phyloP scores from a whole-genome alignment of 2,797 vertebrate genomes.

The Taenioides sp. region DNA sequence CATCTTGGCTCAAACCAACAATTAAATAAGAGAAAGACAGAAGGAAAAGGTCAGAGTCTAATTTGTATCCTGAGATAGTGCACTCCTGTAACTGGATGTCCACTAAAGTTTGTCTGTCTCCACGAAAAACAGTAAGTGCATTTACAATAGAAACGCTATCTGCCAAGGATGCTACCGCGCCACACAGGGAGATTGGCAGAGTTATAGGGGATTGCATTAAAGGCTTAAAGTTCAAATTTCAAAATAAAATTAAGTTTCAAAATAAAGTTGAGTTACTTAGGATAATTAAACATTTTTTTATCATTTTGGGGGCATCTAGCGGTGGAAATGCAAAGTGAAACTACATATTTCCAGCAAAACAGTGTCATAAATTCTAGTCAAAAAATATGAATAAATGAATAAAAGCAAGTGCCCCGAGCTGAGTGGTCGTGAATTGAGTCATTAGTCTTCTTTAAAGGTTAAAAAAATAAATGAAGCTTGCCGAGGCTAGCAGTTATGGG shows the following conservation, averaged over 20 bases:
- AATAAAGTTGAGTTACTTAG: neutral
- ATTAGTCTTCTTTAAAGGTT: too few species aligned
- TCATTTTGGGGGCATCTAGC: too few species aligned
- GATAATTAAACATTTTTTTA: too few species aligned
- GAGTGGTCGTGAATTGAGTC: too few species aligned
- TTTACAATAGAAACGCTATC: neutral
- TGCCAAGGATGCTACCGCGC: conserved; percentile 12
- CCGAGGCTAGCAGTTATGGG: too few species aligned
- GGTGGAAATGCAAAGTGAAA: too few species aligned
- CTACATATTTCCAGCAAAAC: too few species aligned
- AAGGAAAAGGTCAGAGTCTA: conserved; percentile 47
- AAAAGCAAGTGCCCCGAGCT: too few species aligned
- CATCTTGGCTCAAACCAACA: conserved; percentile 25
- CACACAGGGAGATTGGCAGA: conserved; percentile 45
- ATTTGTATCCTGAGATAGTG: conserved; percentile 33
- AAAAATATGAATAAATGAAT: too few species aligned
- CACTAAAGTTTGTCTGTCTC: conserved; percentile 9
- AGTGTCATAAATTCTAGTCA: too few species aligned
- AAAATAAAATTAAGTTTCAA: too few species aligned
- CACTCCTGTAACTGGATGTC: conserved; percentile 23
- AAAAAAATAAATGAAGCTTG: too few species aligned
- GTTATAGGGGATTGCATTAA: neutral
- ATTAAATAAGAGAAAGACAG: conserved; percentile 44
- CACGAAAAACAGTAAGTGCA: conserved; percentile 4
- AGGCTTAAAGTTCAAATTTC: neutral